Conservation (phyloP, 2,113 vertebrate species). For the Prunella himalayana region DNA sequence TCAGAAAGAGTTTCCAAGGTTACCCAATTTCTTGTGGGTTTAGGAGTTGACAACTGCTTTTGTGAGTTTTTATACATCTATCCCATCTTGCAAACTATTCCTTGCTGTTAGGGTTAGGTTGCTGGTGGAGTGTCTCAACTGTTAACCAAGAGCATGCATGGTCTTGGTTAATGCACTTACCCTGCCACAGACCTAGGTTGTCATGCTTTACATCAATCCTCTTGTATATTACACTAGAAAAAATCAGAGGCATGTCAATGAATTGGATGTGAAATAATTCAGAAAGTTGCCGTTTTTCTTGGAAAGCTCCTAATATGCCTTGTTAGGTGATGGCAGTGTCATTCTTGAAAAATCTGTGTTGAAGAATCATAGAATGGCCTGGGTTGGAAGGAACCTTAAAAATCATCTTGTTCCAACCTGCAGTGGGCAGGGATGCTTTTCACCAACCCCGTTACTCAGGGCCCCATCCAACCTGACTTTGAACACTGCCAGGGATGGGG, state of each 20-base stretch:
- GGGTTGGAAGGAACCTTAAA: background rate
- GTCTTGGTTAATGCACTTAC: background rate
- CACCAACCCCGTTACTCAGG: rapidly evolving
- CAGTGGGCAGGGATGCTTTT: background rate
- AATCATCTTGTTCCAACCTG: background rate
- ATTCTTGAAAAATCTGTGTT: background rate
- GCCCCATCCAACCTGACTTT: background rate
- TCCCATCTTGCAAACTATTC: background rate
- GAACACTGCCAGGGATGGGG: background rate
- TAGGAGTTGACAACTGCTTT: background rate
- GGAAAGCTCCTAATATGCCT: background rate
- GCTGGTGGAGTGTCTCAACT: background rate
- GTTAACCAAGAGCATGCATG: background rate
- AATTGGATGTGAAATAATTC: background rate
- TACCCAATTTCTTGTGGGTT: background rate
- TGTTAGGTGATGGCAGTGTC: background rate
- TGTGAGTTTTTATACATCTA: background rate
- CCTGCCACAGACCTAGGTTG: background rate
- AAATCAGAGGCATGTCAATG: background rate
- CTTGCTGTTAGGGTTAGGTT: background rate
- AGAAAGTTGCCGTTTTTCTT: background rate
- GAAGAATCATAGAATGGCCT: background rate
- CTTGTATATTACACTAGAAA: background rate
- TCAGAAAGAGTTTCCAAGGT: background rate
- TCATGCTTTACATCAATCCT: background rate